phyloP scores from a whole-genome alignment of 2,113 vertebrate species.

The Thryonomys swinderianus region DNA sequence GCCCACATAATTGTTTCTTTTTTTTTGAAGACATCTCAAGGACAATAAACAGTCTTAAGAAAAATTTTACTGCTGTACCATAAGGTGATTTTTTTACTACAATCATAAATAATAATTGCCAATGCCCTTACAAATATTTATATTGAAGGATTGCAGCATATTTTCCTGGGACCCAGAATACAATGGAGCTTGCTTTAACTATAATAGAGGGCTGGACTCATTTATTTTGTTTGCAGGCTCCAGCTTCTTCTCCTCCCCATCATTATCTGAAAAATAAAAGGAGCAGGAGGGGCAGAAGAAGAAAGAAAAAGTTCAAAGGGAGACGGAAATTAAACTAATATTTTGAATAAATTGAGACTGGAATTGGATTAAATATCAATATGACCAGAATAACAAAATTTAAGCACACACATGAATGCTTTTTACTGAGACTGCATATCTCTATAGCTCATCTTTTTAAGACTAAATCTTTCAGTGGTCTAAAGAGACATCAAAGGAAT shows the following conservation, averaged over 20 bases:
- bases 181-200: not conserved
- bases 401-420: not conserved
- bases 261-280: constrained; percentile 18
- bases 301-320: not conserved
- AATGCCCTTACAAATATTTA: constrained; percentile 49
- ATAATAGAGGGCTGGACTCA: not conserved
- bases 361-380: not conserved
- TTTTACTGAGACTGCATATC: not conserved
- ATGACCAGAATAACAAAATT: not conserved
- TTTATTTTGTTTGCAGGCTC: not conserved
- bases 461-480: not conserved
- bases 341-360: not conserved
- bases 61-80: not conserved
- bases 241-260: not conserved
- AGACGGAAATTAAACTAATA: not conserved
- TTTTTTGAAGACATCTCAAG: not conserved
- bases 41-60: not conserved
- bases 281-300: not conserved
- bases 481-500: constrained; percentile 20
- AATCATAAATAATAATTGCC: not conserved
- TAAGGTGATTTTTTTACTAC: not conserved
- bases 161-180: constrained; percentile 11
- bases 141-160: not conserved
- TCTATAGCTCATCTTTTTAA: not conserved
- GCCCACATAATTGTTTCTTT: not conserved